A percentile compares a stretch with the other conserved stretches of the same genome.
Conservation (phyloP, 2,797 vertebrate genomes). For the Micropoecilia bifurca region DNA sequence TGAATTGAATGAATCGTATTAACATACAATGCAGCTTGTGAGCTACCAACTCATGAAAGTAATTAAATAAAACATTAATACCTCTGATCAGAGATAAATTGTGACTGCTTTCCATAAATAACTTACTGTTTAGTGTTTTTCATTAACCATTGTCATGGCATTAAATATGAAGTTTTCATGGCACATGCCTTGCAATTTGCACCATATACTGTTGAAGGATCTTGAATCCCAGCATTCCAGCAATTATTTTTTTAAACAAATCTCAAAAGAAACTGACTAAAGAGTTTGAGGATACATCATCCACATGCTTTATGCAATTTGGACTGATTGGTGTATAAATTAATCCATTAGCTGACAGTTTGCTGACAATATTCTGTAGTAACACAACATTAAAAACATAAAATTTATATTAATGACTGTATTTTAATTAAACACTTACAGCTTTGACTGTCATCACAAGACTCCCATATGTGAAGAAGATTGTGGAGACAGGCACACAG, state of each 20-base stretch:
- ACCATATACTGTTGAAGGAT: background rate
- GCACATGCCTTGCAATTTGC: background rate
- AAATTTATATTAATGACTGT: background rate
- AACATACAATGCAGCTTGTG: background rate
- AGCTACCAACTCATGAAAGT: background rate
- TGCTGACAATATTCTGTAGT: background rate
- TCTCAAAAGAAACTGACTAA: background rate
- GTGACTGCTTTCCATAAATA: background rate
- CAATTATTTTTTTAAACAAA: background rate
- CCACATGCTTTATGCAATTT: background rate
- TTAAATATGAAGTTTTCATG: background rate
- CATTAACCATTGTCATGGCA: background rate
- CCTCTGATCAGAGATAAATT: background rate
- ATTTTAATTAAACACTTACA: conserved; percentile 62
- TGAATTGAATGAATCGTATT: background rate
- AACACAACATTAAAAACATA: background rate
- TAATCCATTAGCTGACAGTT: background rate
- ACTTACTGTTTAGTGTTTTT: background rate
- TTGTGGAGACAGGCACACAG: conserved; percentile 73
- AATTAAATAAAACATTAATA: background rate
- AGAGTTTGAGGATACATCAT: background rate
- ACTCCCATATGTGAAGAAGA: conserved; percentile 84
- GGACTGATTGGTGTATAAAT: background rate
- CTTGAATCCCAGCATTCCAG: background rate
- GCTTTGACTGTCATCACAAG: conserved; percentile 86